Conservation (phyloP, 2,113 vertebrate species). For the Chauna torquata region DNA sequence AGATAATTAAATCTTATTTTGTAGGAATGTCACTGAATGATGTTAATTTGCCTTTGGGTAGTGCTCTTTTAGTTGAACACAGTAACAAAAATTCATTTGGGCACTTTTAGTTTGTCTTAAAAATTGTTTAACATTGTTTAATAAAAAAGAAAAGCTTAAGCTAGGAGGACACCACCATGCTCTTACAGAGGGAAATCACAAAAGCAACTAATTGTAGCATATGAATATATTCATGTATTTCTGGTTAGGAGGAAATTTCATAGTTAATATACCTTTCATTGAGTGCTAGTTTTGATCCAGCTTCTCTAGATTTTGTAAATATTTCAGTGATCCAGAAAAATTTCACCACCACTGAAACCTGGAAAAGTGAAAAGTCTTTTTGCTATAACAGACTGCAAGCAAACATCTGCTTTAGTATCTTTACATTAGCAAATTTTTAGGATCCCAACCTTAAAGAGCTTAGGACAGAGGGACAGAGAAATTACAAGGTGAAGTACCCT, state of each 20-base stretch:
- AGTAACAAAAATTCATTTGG: constrained; percentile 15
- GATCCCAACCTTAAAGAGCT: neutral
- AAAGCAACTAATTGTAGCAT: neutral
- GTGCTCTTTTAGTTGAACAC: constrained; percentile 1
- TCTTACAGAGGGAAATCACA: neutral
- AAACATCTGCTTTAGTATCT: neutral
- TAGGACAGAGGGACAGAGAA: neutral
- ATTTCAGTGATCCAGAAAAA: neutral
- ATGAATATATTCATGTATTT: neutral
- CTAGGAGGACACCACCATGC: neutral
- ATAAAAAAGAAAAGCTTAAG: neutral
- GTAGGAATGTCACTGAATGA: constrained; percentile 22
- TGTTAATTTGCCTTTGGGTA: constrained; percentile 43
- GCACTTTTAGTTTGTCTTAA: neutral
- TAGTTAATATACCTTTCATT: neutral
- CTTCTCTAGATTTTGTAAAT: neutral
- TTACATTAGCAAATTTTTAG: neutral
- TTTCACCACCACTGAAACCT: neutral
- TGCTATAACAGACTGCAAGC: neutral
- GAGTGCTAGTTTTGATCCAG: neutral
- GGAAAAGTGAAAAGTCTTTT: neutral
- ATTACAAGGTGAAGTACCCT: neutral
- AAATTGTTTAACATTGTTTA: neutral
- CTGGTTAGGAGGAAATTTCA: neutral
- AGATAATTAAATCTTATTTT: constrained; percentile 42